Conservation (phyloP, 2,797 vertebrate species). For the Mallotus villosus region DNA sequence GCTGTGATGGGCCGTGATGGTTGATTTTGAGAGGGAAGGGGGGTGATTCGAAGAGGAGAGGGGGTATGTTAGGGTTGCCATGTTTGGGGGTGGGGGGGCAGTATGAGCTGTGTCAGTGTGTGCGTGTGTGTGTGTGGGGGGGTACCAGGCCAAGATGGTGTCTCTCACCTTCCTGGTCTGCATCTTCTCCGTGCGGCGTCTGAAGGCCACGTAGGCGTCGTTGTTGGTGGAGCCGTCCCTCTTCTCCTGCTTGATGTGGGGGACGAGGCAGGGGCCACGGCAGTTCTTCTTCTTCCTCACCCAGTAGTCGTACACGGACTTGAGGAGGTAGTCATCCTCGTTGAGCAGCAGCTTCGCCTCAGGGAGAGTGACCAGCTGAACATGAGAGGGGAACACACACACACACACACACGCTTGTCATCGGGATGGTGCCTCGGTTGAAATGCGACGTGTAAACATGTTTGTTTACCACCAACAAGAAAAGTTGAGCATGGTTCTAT, state of each 20-base stretch:
- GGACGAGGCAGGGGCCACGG: constrained; percentile 83
- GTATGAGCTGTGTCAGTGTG: too few relatives aligned
- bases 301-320: constrained; percentile 96
- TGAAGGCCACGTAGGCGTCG: constrained; percentile 92
- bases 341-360: constrained; percentile 91
- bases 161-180: constrained; percentile 88
- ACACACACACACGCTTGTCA: too few relatives aligned
- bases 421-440: too few relatives aligned
- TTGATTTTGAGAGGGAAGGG: too few relatives aligned
- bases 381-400: constrained; percentile 12
- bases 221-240: constrained; percentile 91
- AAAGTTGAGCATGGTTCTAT: too few relatives aligned
- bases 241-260: constrained; percentile 88
- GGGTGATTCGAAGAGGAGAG: too few relatives aligned
- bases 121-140: too few relatives aligned
- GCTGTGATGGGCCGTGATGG: background rate
- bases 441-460: too few relatives aligned
- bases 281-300: constrained; percentile 90
- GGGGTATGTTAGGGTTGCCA: too few relatives aligned
- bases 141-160: background rate
- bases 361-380: constrained; percentile 86
- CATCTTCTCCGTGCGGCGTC: constrained; percentile 93
- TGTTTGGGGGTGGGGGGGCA: too few relatives aligned
- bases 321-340: constrained; percentile 92
- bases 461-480: too few relatives aligned